Evolutionary conservation across 2,113 vertebrate species (phyloP).

Genomic region (Dipodomys ordii): DNA sequence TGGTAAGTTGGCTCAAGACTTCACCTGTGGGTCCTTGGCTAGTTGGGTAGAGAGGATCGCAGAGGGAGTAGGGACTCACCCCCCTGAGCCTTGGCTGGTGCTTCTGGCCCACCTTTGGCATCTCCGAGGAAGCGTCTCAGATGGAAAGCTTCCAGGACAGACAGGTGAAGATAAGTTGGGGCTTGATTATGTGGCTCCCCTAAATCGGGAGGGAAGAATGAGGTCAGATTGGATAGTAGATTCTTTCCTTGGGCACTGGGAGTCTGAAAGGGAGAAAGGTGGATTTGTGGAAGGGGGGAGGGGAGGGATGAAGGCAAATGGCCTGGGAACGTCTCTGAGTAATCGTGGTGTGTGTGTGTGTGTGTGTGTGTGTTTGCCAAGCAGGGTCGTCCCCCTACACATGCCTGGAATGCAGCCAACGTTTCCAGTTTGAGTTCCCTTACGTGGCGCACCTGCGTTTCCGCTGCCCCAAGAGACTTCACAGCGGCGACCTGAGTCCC

Average conservation of each 20-base stretch:
- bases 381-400: constrained; percentile 91
- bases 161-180: not conserved
- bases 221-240: not conserved
- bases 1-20: constrained; percentile 87
- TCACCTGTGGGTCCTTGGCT: not conserved
- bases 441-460: constrained; percentile 96
- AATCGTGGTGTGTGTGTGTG: constrained; percentile 31
- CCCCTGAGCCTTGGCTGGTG: not conserved
- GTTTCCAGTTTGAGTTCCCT: constrained; percentile 98
- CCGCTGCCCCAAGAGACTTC: constrained; percentile 96
- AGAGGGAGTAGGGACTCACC: not conserved
- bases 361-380: constrained; percentile 31
- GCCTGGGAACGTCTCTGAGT: constrained; percentile 17
- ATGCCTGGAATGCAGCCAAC: constrained; percentile 96
- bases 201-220: not conserved
- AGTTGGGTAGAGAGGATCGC: not conserved
- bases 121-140: not conserved
- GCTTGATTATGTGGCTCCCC: not conserved
- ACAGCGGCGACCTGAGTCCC: constrained; percentile 82
- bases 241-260: not conserved
- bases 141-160: not conserved
- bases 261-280: not conserved
- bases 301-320: not conserved
- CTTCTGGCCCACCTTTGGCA: not conserved
- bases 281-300: not conserved